These are phyloP conservation scores for Pseudeuparius sepicola DNA, from an alignment of 2,888 invertebrate species.

Conservation along the genomic window DNA sequence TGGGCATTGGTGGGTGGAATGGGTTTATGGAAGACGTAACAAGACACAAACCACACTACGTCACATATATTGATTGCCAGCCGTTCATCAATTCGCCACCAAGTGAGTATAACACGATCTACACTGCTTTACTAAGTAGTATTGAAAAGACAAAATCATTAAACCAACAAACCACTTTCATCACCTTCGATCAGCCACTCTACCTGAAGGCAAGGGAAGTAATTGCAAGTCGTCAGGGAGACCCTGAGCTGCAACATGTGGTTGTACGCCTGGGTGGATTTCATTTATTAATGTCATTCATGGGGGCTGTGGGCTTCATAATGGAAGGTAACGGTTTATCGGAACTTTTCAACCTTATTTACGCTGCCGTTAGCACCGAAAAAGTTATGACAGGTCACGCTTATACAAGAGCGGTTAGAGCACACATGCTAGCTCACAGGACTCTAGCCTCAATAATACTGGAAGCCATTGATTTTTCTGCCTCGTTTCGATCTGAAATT, in stretches of 20 bases:
- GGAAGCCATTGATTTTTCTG: too few species aligned
- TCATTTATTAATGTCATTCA: slow-evolving; percentile 12
- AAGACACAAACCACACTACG: too few species aligned
- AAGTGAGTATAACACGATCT: neutral
- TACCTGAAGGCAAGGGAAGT: slow-evolving; percentile 10
- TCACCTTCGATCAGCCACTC: slow-evolving; percentile 13
- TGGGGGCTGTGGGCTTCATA: slow-evolving; percentile 19
- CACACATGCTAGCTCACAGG: slow-evolving; percentile 2
- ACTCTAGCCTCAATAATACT: too few species aligned
- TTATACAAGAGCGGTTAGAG: slow-evolving; percentile 23
- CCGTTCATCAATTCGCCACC: too few species aligned
- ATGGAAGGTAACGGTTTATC: slow-evolving; percentile 33
- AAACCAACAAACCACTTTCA: slow-evolving; percentile 8
- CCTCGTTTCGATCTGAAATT: too few species aligned
- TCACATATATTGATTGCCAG: too few species aligned
- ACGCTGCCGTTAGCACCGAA: slow-evolving; percentile 22
- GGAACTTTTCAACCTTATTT: slow-evolving; percentile 24
- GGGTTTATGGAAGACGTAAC: too few species aligned
- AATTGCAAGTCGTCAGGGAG: slow-evolving; percentile 3
- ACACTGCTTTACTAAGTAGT: slow-evolving; percentile 5
- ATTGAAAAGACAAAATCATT: slow-evolving; percentile 7
- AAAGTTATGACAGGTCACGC: slow-evolving; percentile 26
- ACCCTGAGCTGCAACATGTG: slow-evolving; percentile 4
- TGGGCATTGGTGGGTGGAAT: too few species aligned
- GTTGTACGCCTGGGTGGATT: slow-evolving; percentile 8